These are phyloP conservation scores for Streptopelia turtur DNA, from an alignment of 2,797 vertebrate genomes.

Conservation along the genomic window DNA sequence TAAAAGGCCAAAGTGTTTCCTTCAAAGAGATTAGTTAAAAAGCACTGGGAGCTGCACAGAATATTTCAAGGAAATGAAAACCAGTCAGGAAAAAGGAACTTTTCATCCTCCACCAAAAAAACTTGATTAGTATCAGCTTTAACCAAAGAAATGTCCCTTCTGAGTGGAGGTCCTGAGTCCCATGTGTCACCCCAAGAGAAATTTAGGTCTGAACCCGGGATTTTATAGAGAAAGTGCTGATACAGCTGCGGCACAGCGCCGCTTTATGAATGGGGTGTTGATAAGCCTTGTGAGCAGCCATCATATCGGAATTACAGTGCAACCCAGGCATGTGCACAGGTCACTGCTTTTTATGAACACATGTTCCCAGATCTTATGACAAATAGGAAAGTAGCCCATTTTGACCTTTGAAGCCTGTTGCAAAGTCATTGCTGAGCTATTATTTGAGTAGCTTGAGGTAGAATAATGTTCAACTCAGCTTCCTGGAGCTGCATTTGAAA, in stretches of 20 bases:
- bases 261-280: conserved; percentile 49
- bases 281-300: conserved; percentile 41
- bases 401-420: conserved; percentile 80
- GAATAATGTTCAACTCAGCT: conserved; percentile 84
- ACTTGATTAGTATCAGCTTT: neutral
- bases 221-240: conserved; percentile 49
- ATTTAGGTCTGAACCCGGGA: neutral
- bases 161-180: neutral
- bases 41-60: neutral
- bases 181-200: conserved; percentile 7
- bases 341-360: conserved; percentile 71
- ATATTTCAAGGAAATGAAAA: conserved; percentile 6
- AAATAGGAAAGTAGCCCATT: conserved; percentile 72
- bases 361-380: conserved; percentile 69
- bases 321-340: conserved; percentile 50
- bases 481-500: conserved; percentile 84
- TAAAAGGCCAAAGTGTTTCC: neutral
- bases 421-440: conserved; percentile 82
- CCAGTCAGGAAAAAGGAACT: neutral
- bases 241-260: neutral
- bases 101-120: neutral
- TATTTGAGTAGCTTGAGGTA: conserved; percentile 83
- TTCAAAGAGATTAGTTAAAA: neutral
- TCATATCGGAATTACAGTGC: conserved; percentile 35
- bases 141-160: conserved; percentile 7